A percentile compares a stretch with the other conserved stretches of the same genome.
These are phyloP conservation scores for Drosophila hamatofila DNA, from an alignment of 2,888 invertebrate species.

Conservation along the genomic window DNA sequence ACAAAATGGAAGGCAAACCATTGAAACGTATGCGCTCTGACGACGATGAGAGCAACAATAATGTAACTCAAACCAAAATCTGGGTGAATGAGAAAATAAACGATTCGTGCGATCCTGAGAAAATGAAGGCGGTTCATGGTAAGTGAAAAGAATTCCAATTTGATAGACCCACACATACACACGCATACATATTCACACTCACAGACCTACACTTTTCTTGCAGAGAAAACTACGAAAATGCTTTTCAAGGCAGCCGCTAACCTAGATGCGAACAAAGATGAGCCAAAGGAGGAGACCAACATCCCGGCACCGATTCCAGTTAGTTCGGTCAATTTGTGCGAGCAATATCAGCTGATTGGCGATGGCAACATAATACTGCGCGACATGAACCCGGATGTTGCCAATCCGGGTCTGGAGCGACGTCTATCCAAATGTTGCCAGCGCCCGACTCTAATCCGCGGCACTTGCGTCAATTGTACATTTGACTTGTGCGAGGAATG, in stretches of 20 bases:
- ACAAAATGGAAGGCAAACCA: conserved; percentile 37
- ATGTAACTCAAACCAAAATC: conserved; percentile 65
- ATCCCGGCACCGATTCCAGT: not conserved
- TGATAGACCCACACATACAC: not conserved
- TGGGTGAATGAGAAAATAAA: conserved; percentile 70
- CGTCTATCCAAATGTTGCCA: conserved; percentile 63
- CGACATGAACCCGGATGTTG: conserved; percentile 48
- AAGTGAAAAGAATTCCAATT: conserved; percentile 6
- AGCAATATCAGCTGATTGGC: conserved; percentile 66
- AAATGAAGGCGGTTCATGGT: conserved; percentile 79
- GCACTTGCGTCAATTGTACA: conserved; percentile 67
- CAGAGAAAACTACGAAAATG: conserved; percentile 75
- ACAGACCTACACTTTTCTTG: not conserved
- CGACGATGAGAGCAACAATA: conserved; percentile 65
- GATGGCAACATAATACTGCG: conserved; percentile 73
- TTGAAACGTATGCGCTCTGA: conserved; percentile 63
- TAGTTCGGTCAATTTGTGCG: conserved; percentile 32
- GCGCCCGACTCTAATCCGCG: conserved; percentile 64
- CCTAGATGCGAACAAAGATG: conserved; percentile 12
- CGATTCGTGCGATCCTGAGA: conserved; percentile 60
- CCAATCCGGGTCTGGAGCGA: conserved; percentile 56
- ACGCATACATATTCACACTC: not conserved
- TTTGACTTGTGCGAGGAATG: conserved; percentile 78
- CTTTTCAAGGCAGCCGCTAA: conserved; percentile 68
- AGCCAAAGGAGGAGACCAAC: not conserved